Evolutionary conservation across 2,113 vertebrate species (phyloP), one percentile per base, ranked within the genome.

Genomic region (Datnioides undecimradiatus): DNA sequence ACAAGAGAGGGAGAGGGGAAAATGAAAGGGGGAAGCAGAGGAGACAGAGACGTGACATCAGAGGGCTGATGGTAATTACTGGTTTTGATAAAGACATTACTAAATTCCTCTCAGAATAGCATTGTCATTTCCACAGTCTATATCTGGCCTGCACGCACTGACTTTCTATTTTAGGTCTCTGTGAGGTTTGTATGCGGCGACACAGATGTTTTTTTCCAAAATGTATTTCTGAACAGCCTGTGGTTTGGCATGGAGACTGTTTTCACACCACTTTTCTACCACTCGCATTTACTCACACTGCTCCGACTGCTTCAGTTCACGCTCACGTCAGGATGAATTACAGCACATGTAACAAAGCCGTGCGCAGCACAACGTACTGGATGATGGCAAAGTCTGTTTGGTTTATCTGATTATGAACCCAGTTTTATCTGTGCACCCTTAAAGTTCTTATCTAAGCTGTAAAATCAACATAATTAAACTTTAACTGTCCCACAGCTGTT

Each of bases 21-120:
- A 52, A 34, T 66, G 10, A 54, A 70, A 78, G 51, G 49, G 59
- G 78, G 86, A 87, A 76, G 84, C 49, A 62, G 70, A 78, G 70
- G 77, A 90, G 80, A 84, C 75, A 60, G 85, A 81, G 86, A 90
- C 87, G 67, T 90, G 66, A 90, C 90, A 80, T 90, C 90, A 93
- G 67, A 80, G 34, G 55, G 38, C 54, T 83, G 2, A 16, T 36
- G 46, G 62, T 90, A 93, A 93, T 91, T 90, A 73, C 83, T 72
- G 88, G 89, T 70, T 87, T 73, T 77, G 89, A 93, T 92, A 88
- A 87, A 89, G 73, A 83, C 82, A 78, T 89, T 63, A 88, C 81
- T 41, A 80, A 80, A 80, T 65, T 77, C 58, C 58, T 68, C 90
- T 72, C 27, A 83, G 73, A 92, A 92, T 92, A 91, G 87, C 67